A percentile compares a stretch with the other conserved stretches of the same genome.
These are phyloP conservation scores for Leistus spinibarbis DNA, from an alignment of 2,888 invertebrate species.

Conservation along the genomic window DNA sequence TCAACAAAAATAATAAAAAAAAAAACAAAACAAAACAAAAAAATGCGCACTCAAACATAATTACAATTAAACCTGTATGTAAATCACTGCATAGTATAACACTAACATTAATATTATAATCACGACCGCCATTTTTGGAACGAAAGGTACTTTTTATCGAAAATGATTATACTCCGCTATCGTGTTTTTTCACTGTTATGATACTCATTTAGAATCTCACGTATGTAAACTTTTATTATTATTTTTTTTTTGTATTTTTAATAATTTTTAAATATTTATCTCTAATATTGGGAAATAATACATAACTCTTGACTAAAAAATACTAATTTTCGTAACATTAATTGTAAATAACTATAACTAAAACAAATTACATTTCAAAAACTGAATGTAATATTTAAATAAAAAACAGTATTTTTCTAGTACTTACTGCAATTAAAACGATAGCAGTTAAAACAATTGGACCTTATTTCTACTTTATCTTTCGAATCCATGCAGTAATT, in stretches of 20 bases:
- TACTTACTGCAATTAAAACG: slow-evolving; percentile 23
- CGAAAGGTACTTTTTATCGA: background rate
- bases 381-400: background rate
- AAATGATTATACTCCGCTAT: background rate
- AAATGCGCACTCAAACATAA: background rate
- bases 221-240: background rate
- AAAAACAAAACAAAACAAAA: background rate
- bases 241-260: background rate
- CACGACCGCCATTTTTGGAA: background rate
- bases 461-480: background rate
- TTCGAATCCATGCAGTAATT: background rate
- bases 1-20: background rate
- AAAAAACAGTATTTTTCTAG: slow-evolving; percentile 26
- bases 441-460: background rate
- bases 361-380: background rate
- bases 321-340: background rate
- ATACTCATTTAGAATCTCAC: background rate
- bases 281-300: background rate
- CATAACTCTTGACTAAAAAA: background rate
- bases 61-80: background rate
- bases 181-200: background rate
- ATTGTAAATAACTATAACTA: background rate
- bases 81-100: background rate
- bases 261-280: background rate
- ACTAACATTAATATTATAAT: background rate